Evolutionary conservation across 2,888 invertebrate genomes (phyloP), one percentile per base, ranked within the genome.

Genomic region (Apotomis turbidana): DNA sequence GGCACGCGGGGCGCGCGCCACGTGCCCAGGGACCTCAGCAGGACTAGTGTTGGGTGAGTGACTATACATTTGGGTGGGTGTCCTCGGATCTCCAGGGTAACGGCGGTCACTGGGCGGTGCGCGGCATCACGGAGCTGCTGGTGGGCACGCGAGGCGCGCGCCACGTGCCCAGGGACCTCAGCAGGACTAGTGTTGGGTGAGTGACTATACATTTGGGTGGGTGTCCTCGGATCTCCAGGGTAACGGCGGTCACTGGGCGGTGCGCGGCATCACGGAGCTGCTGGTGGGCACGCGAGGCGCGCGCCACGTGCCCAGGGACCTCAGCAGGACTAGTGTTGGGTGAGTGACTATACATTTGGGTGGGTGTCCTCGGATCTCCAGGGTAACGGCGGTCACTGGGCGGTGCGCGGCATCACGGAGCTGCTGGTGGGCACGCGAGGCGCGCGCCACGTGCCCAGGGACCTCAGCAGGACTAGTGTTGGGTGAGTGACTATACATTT

Each of bases 11-110:
- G 78, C 0, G 57, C 82, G 5, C 13, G 86, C 38, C 92, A 91
- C 52, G 85, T 90, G 70, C 85, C 92, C 0, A 75, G 91, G 4
- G 75, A 71, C 0, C 74, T 68, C 0, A 75, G 75, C 0, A 71
- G 74, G 10, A 71, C 81, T 4, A 41, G 41, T 41, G 41, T 41
- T 27, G 27, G 27, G 27, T 27, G 27, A 27, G 86, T 59, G 49
- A 9, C 8, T 9, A 49, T 49, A 99, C 92, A 97, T 97, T 74
- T 99, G 99, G 97, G 98, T 99, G 95, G 97, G 97, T 58, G 94
- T 99, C 59, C 92, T 99, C 3, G 96, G 97, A 4, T 97, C 98
- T 0, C 87, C 87, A 94, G 81, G 88, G 93, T 2, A 93, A 90
- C 78, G 94, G 89, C 6, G 41, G 41, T 5, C 93, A 88, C 77